These are phyloP conservation scores for Halichondria panicea DNA, from an alignment of 37 sponge, comb jelly and placozoan species.

Conservation along the genomic window DNA sequence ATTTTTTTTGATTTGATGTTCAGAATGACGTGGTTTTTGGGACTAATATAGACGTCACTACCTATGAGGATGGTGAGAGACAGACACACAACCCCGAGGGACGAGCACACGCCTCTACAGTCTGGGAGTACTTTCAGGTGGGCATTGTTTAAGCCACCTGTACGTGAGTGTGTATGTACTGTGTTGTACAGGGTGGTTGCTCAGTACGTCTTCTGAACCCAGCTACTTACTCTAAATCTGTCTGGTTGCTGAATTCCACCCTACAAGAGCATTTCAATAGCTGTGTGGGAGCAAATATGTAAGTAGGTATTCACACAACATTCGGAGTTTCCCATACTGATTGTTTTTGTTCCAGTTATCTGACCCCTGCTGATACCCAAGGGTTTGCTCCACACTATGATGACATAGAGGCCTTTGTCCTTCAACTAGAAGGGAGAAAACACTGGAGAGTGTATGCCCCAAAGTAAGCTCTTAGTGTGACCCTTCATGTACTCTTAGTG, in stretches of 20 bases:
- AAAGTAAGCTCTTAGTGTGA: conserved; percentile 44
- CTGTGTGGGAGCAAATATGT: conserved; percentile 92
- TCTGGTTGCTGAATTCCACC: conserved; percentile 84
- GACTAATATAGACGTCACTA: conserved; percentile 87
- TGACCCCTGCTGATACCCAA: conserved; percentile 93
- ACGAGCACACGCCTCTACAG: conserved; percentile 62
- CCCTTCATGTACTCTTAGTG: neutral
- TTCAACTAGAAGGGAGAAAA: conserved; percentile 98
- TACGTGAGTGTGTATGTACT: neutral
- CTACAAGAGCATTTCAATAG: conserved; percentile 90
- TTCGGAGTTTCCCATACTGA: neutral
- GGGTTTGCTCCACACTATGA: conserved; percentile 99
- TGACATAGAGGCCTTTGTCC: conserved; percentile 98
- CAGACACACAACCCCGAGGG: conserved; percentile 85
- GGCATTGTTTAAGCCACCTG: neutral
- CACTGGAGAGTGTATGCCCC: conserved; percentile 89
- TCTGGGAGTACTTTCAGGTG: conserved; percentile 87
- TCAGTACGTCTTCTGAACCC: conserved; percentile 94
- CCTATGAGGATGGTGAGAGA: conserved; percentile 79
- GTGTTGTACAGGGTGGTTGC: conserved; percentile 73
- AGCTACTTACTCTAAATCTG: conserved; percentile 75
- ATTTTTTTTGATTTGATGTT: neutral
- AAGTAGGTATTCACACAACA: conserved; percentile 18
- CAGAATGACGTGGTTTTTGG: conserved; percentile 79
- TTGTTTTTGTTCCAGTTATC: conserved; percentile 58